Percentiles rank a stretch among this genome's conserved stretches.
These are phyloP conservation scores for Esox masquinongy DNA, from an alignment of 2,797 vertebrate species.

Conservation along the genomic window DNA sequence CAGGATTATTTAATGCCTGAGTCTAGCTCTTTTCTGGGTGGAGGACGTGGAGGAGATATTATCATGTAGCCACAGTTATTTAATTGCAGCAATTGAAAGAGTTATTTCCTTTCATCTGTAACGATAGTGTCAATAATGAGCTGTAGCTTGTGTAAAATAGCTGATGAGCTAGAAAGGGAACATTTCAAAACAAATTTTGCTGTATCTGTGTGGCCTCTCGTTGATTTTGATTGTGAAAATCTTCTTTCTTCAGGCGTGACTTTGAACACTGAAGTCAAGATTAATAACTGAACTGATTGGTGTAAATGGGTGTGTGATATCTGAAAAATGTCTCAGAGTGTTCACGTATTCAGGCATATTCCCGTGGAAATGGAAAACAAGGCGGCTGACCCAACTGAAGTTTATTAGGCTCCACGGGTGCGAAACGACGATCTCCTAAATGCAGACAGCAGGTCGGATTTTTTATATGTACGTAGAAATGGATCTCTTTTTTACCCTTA, in stretches of 20 bases:
- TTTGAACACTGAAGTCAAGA: background rate
- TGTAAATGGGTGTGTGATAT: background rate
- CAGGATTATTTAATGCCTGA: slow-evolving; percentile 59
- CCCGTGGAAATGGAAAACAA: background rate
- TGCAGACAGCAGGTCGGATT: slow-evolving; percentile 25
- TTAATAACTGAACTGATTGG: background rate
- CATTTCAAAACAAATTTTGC: slow-evolving; percentile 17
- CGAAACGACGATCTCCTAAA: background rate
- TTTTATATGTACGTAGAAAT: background rate
- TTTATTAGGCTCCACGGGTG: background rate
- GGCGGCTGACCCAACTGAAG: background rate
- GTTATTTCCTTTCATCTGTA: slow-evolving; percentile 59
- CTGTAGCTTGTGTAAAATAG: slow-evolving; percentile 46
- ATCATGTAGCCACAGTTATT: slow-evolving; percentile 54
- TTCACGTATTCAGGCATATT: background rate
- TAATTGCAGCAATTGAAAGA: slow-evolving; percentile 57
- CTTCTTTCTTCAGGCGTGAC: slow-evolving; percentile 16
- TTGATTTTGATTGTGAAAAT: slow-evolving; percentile 21
- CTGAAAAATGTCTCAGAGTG: background rate
- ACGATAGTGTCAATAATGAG: slow-evolving; percentile 47
- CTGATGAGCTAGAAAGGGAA: slow-evolving; percentile 31
- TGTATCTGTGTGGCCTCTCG: slow-evolving; percentile 15
- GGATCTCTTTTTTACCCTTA: slow-evolving; percentile 7
- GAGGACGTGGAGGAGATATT: slow-evolving; percentile 44
- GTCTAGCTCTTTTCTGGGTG: slow-evolving; percentile 51